Percentiles rank a stretch among this genome's conserved stretches.
phyloP scores from a whole-genome alignment of 2,113 vertebrate genomes.

The Vidua chalybeata region DNA sequence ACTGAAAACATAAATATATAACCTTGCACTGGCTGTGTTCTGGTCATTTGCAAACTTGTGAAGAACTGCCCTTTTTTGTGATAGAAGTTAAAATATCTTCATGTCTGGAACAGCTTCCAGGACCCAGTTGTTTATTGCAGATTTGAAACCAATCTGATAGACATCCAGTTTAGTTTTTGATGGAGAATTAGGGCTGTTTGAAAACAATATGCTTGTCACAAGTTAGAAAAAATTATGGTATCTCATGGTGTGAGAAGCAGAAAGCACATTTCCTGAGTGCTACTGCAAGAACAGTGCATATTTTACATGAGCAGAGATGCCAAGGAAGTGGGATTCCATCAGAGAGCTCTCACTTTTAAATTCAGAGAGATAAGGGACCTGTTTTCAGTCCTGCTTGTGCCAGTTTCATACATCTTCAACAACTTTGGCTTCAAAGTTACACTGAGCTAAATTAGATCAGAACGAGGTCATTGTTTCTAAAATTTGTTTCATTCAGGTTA shows the following conservation, averaged over 20 bases:
- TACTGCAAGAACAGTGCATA: background rate
- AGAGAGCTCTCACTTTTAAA: background rate
- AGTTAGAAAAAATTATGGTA: background rate
- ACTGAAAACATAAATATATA: background rate
- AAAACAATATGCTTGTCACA: background rate
- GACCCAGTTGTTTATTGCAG: background rate
- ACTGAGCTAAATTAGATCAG: background rate
- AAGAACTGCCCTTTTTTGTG: background rate
- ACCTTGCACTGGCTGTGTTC: background rate
- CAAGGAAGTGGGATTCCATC: background rate
- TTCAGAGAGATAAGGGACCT: background rate
- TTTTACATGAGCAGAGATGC: background rate
- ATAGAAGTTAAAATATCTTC: background rate
- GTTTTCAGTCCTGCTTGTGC: background rate
- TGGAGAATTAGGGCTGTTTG: background rate
- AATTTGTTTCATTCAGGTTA: slow-evolving; percentile 48
- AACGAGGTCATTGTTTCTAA: slow-evolving; percentile 52
- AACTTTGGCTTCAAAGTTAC: slow-evolving; percentile 6
- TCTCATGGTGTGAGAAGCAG: background rate
- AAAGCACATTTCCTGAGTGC: background rate
- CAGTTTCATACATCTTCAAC: slow-evolving; percentile 14
- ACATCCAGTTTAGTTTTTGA: background rate
- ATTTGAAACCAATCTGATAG: background rate
- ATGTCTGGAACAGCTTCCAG: background rate
- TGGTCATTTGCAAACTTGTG: background rate